Base-by-base conservation (phyloP, 2,888 invertebrate species). In the Diarsia brunnea region DNA sequence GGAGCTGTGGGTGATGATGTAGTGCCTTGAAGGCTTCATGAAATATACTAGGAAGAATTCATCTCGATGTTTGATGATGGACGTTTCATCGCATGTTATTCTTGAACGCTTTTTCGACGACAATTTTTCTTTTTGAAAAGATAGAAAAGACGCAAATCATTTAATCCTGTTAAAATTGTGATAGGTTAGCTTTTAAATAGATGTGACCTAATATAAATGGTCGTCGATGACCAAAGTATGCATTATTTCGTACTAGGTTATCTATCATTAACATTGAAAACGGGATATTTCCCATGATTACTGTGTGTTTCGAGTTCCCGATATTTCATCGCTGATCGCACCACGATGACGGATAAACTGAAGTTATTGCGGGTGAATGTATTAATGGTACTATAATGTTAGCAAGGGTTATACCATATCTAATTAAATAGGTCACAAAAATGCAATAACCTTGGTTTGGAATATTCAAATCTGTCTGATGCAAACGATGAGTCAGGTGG, bases 401-500 rank as follows among this genome's bases (percentile, higher is more conserved):
- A 38, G 38, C 5, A 5, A 31, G 31, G 31, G 31, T 31, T 31
- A 3, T 43, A 21, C 11, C 21, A 24, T 27, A 24, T 60, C 7
- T 69, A 45, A 21, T 45, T 27, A 45, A 69, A 69, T n/a, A 45
- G 27, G 27, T 7, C n/a, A 31, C 16, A 58, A 27, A 65, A 66
- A 66, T 45, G 2, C 24, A 31, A 24, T 51, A 31, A 24, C 16
- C 31, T 38, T 76, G 77, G 27, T 11, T 53, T 19, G 77, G 24
- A n/a, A 68, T 76, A 53, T 21, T 38, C 27, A 24, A 45, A 31
- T 53, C 7, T 47, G 21, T 38, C 19, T 47, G 60, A 65, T 31
- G 24, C n/a, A 67, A 79, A 63, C 14, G 38, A 24, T 79, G 73
- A 78, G 43, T 78, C 73, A 78, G 10, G 27, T 27, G 45, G 73